Conservation (phyloP, 2,113 vertebrate genomes). For the Panurus biarmicus region DNA sequence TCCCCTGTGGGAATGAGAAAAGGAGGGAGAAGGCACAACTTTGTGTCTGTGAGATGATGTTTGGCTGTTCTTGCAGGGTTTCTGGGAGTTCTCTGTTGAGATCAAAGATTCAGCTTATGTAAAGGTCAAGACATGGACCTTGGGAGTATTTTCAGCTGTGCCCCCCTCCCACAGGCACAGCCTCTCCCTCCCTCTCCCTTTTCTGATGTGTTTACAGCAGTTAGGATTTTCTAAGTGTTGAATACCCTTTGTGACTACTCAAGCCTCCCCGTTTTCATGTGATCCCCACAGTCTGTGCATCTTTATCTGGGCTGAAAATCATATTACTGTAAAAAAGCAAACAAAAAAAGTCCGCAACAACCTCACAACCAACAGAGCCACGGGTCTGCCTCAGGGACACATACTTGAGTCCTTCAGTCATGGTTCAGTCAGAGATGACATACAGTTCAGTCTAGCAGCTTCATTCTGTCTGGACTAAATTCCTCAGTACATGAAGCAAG, state of each 20-base stretch:
- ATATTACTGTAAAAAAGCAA: not conserved
- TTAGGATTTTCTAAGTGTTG: not conserved
- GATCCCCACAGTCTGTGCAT: not conserved
- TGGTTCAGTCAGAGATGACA: not conserved
- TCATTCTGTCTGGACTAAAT: not conserved
- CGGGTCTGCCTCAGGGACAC: not conserved
- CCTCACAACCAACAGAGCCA: not conserved
- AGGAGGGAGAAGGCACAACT: not conserved
- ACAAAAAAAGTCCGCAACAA: not conserved
- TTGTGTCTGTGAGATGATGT: not conserved
- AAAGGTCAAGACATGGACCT: constrained; percentile 3
- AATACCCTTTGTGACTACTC: not conserved
- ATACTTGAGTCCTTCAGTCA: not conserved
- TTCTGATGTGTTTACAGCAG: not conserved
- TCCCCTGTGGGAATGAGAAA: not conserved
- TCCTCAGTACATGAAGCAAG: not conserved
- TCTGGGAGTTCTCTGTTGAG: not conserved
- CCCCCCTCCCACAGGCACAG: not conserved
- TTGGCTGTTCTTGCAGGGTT: not conserved
- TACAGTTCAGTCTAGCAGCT: not conserved
- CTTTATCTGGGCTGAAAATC: not conserved
- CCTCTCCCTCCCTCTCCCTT: not conserved
- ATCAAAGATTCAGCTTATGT: constrained; percentile 26
- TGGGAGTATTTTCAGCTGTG: constrained; percentile 18
- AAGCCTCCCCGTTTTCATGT: not conserved